These are phyloP conservation scores for Leptinotarsa tumamoca DNA, from an alignment of 2,888 invertebrate species.

Conservation along the genomic window DNA sequence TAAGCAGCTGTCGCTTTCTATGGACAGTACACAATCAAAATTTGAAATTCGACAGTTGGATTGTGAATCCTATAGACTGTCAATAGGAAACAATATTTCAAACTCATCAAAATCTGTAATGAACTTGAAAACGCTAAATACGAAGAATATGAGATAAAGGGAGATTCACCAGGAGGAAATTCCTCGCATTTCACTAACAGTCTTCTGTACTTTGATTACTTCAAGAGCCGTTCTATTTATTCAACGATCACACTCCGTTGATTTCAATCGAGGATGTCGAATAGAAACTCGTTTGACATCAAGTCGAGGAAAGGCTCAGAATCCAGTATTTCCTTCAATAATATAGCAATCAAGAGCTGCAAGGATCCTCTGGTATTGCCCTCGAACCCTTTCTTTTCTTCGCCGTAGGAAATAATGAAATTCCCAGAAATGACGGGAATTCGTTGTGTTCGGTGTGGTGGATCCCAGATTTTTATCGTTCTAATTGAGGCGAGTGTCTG, in stretches of 20 bases:
- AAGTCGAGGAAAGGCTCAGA: constrained; percentile 21
- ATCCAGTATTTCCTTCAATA: constrained; percentile 55
- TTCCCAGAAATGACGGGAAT: constrained; percentile 54
- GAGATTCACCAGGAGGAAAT: not conserved
- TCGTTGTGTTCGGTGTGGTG: constrained; percentile 51
- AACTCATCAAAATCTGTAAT: no score
- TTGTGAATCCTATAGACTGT: no score
- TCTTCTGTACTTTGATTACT: constrained; percentile 12
- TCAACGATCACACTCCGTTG: constrained; percentile 10
- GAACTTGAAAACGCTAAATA: no score
- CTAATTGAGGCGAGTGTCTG: constrained; percentile 37
- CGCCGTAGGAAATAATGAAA: constrained; percentile 55
- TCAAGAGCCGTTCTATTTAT: constrained; percentile 12
- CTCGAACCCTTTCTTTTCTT: constrained; percentile 55
- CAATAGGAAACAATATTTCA: no score
- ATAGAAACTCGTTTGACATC: constrained; percentile 23
- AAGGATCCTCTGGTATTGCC: constrained; percentile 57
- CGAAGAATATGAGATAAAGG: no score
- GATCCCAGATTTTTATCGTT: constrained; percentile 52
- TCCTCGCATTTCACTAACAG: not conserved
- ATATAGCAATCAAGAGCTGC: constrained; percentile 60
- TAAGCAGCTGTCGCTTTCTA: no score
- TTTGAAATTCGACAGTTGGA: no score
- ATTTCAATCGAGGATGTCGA: constrained; percentile 16
- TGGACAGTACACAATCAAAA: no score